Conservation (phyloP, 2,113 vertebrate species). For the Corynorhinus townsendii region DNA sequence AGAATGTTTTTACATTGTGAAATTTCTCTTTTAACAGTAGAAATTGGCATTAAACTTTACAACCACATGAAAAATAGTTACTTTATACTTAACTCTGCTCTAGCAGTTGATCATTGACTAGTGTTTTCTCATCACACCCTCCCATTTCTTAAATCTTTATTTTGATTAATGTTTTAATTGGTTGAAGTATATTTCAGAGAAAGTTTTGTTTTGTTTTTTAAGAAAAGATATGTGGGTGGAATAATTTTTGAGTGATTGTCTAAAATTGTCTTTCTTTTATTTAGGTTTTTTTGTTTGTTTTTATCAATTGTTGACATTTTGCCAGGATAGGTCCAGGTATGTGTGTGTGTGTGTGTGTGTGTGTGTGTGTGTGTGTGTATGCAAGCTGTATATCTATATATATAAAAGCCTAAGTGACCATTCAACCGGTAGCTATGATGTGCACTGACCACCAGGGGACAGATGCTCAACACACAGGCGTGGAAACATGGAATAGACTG, state of each 20-base stretch:
- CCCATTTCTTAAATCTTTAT: conserved; percentile 13
- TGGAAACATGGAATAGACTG: no score
- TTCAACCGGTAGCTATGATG: no score
- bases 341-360: not conserved
- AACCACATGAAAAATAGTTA: not conserved
- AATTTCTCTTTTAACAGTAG: not conserved
- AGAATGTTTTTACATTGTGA: not conserved
- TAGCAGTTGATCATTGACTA: not conserved
- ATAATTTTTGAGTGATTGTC: conserved; percentile 21
- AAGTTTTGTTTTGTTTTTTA: not conserved
- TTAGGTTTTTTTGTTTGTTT: not conserved
- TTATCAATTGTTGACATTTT: not conserved
- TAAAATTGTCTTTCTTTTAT: not conserved
- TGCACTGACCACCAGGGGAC: no score
- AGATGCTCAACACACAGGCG: no score
- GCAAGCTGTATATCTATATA: not conserved
- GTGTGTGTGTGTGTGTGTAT: not conserved
- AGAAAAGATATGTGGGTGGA: not conserved
- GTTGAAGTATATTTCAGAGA: not conserved
- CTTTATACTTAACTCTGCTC: not conserved
- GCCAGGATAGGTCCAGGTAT: not conserved
- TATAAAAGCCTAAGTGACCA: no score
- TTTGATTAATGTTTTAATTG: not conserved
- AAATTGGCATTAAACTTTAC: not conserved
- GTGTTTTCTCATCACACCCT: not conserved